A percentile compares a stretch with the other conserved stretches of the same genome.
These are phyloP conservation scores for Cydia pomonella DNA, from an alignment of 1,140 invertebrate species.

Conservation along the genomic window DNA sequence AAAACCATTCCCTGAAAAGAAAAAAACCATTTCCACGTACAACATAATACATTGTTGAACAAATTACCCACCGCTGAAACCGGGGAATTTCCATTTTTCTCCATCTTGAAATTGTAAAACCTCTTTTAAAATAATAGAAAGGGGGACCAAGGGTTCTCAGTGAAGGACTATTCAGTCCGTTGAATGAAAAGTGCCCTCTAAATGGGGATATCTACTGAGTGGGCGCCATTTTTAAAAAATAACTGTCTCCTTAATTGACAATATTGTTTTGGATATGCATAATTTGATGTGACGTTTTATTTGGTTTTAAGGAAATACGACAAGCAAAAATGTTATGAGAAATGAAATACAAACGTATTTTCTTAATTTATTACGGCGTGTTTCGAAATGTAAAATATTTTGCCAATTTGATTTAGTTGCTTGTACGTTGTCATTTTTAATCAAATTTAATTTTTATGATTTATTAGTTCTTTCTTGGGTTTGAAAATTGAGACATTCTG, in stretches of 20 bases:
- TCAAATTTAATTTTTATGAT: no score
- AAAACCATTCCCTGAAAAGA: no score
- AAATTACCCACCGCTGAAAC: conserved; percentile 12
- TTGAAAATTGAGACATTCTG: no score
- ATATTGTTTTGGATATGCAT: conserved; percentile 29
- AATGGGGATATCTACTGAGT: conserved; percentile 41
- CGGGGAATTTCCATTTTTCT: conserved; percentile 37
- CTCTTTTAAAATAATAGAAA: conserved; percentile 47
- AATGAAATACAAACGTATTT: background rate
- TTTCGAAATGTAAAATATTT: background rate
- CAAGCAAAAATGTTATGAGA: background rate
- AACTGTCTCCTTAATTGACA: conserved; percentile 41
- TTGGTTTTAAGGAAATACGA: background rate
- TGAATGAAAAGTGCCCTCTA: conserved; percentile 43
- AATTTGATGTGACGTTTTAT: background rate
- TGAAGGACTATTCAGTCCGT: conserved; percentile 31
- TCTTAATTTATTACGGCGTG: background rate
- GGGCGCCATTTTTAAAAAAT: conserved; percentile 44
- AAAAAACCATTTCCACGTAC: background rate
- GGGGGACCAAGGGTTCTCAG: conserved; percentile 37
- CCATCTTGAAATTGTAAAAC: conserved; percentile 47
- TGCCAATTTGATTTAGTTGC: background rate
- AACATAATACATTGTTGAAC: conserved; percentile 13
- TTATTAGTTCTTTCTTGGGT: no score
- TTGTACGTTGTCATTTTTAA: background rate